phyloP scores from a whole-genome alignment of 2,113 vertebrate species.

The Rissa tridactyla region DNA sequence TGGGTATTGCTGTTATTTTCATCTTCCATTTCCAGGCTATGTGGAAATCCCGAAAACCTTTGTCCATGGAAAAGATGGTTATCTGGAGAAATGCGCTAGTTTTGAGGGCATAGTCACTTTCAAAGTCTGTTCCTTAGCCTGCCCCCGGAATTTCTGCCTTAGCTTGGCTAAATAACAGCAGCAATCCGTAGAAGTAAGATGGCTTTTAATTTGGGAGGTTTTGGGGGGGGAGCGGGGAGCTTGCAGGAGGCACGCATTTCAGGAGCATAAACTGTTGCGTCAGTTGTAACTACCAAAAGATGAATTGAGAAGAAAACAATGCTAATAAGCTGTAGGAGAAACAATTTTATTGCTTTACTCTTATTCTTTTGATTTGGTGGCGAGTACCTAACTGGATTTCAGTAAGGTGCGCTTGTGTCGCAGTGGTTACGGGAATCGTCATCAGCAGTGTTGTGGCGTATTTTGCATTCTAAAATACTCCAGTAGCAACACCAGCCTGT shows the following conservation, averaged over 20 bases:
- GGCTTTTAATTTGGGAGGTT: neutral
- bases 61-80: neutral
- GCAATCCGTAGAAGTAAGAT: neutral
- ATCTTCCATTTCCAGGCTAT: neutral
- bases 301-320: neutral
- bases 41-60: neutral
- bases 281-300: neutral
- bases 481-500: neutral
- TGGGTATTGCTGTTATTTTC: neutral
- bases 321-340: neutral
- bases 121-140: neutral
- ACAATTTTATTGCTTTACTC: neutral
- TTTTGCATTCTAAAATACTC: slow-evolving; percentile 16
- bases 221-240: neutral
- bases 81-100: neutral
- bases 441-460: neutral
- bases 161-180: neutral
- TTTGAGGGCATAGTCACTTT: neutral
- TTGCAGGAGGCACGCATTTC: neutral
- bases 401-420: neutral
- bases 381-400: neutral
- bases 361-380: neutral
- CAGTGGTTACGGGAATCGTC: neutral
- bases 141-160: neutral
- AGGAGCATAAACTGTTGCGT: neutral